Evolutionary conservation across 2,113 vertebrate species (phyloP), one percentile per base, ranked within the genome.

Genomic region (Gambusia affinis): DNA sequence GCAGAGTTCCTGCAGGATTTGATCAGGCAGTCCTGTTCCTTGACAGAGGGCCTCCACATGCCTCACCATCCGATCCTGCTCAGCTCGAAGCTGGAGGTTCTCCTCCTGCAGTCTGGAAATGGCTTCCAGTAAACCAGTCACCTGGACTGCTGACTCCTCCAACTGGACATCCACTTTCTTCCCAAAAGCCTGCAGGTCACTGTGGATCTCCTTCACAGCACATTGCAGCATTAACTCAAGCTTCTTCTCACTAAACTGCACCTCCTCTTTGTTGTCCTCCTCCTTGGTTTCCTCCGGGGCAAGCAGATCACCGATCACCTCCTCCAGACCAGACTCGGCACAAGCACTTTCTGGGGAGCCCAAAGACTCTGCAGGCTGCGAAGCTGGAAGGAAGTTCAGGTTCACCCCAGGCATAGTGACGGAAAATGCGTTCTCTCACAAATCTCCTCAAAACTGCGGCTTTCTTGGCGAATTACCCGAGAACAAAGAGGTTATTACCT

Each of bases 371-470:
- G 87, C 63, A 67, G 83, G 67, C 72, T 85, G 79, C 0, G 80
- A 72, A 73, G 90, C 76, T 61, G 86, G 82, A 44, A 89, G 85
- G 27, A 91, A 83, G 75, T 95, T 94, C 77, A 94, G 69, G 70
- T 94, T 91, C 1, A 96, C 91, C 65, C 96, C 96, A 0, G 94
- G 96, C 97, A 98, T 98, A 61, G 51, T 72, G 12, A 37, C 11
- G 8, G 11, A 47, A 73, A 60, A 76, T 35, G 69, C 17, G 3
- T n/a, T 24, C 8, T 22, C 61, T 63, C 29, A 17, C 22, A 28
- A 33, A 22, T 64, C 8, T 19, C 5, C n/a, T 12, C 31, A 39
- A 37, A n/a, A 65, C 35, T 12, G 2, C 10, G 2, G n/a, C 54
- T n/a, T 54, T 29, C 61, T 3, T 37, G 10, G 30, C 30, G 19